Conservation (phyloP, 2,113 vertebrate species). For the Mixornis gularis region DNA sequence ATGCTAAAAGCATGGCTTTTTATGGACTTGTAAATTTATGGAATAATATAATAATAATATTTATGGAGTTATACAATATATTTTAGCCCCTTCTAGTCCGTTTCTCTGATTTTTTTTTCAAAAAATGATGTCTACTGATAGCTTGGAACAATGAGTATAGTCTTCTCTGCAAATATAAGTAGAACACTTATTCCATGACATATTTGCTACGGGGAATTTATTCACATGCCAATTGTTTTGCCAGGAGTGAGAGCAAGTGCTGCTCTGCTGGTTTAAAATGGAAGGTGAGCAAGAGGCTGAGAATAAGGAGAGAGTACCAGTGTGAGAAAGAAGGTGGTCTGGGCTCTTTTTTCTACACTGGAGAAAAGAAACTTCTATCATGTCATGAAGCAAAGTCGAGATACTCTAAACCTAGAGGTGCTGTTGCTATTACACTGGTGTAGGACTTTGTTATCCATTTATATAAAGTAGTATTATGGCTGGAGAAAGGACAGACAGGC, state of each 20-base stretch:
- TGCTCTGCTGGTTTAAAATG: neutral
- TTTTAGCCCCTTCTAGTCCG: neutral
- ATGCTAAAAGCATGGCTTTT: neutral
- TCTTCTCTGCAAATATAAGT: neutral
- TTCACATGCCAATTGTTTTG: neutral
- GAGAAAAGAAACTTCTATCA: neutral
- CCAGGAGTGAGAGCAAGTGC: neutral
- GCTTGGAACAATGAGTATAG: neutral
- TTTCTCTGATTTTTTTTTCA: neutral
- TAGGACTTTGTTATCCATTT: neutral
- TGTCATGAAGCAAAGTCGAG: neutral
- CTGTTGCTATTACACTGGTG: neutral
- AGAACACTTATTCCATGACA: neutral
- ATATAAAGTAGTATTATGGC: neutral
- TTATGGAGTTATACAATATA: neutral
- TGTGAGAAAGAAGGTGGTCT: neutral
- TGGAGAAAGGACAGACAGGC: neutral
- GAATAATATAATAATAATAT: neutral
- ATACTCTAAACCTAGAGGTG: neutral
- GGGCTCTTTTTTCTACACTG: neutral
- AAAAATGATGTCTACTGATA: neutral
- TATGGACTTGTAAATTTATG: neutral
- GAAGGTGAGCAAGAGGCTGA: neutral
- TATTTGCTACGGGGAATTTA: neutral
- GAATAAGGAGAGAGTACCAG: neutral